Evolutionary conservation across 2,113 vertebrate species (phyloP).

Genomic region (Sander lucioperca): DNA sequence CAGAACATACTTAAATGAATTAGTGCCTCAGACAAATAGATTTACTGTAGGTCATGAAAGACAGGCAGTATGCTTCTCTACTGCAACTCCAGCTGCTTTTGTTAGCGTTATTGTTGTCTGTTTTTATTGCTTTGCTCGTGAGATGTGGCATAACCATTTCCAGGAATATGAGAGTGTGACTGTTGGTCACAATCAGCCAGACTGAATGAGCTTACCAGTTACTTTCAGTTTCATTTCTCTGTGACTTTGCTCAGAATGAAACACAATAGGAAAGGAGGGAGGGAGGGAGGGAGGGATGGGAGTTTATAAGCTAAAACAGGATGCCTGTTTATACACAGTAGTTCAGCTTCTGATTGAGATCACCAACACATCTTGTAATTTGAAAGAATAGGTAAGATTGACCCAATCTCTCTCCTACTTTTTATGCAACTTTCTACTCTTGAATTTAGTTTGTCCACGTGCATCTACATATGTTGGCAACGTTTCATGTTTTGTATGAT

Average conservation of each 20-base stretch:
- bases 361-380: background rate
- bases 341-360: background rate
- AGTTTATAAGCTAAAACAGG: constrained; percentile 20
- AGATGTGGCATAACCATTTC: constrained; percentile 20
- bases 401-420: background rate
- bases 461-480: background rate
- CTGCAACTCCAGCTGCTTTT: background rate
- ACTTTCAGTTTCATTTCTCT: constrained; percentile 78
- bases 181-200: background rate
- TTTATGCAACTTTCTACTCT: background rate
- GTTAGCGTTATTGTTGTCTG: no score
- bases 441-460: background rate
- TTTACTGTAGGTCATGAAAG: background rate
- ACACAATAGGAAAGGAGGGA: background rate
- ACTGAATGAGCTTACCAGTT: background rate
- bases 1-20: background rate
- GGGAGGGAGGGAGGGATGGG: background rate
- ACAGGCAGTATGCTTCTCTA: background rate
- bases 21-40: background rate
- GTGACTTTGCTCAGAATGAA: constrained; percentile 9
- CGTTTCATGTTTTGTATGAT: background rate
- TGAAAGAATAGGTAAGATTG: constrained; percentile 46
- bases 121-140: background rate
- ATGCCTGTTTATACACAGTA: background rate
- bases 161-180: constrained; percentile 41